Evolutionary conservation across 1,140 invertebrate species (phyloP).

Genomic region (Brachionus calyciflorus): DNA sequence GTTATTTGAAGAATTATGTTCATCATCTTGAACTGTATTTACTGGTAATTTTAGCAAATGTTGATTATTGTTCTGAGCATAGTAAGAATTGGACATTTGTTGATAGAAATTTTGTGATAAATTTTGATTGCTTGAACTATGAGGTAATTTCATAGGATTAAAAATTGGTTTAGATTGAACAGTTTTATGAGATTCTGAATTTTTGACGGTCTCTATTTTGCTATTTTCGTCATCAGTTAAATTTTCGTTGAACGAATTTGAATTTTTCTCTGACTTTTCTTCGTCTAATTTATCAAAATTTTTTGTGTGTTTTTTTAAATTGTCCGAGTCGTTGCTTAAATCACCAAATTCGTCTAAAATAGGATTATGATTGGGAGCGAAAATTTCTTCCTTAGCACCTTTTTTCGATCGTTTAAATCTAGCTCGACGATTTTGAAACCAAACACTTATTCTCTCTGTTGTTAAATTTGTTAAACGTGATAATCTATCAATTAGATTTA

Average conservation of each 20-base stretch:
- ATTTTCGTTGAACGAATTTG: conserved; percentile 30
- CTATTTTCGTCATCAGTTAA: neutral
- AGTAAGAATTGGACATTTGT: neutral
- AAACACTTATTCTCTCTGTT: conserved; percentile 29
- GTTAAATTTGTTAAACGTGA: conserved; percentile 34
- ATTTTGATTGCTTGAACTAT: neutral
- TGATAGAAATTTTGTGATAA: neutral
- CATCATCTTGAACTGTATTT: neutral
- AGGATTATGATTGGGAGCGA: neutral
- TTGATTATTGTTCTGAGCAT: too few relatives aligned
- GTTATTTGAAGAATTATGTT: neutral
- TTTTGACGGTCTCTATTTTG: neutral
- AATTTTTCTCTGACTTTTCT: neutral
- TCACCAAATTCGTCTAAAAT: neutral
- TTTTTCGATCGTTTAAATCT: conserved; percentile 45
- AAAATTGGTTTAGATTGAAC: conserved; percentile 10
- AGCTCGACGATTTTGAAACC: conserved; percentile 47
- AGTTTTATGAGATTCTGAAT: too few relatives aligned
- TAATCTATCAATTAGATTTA: conserved; percentile 32
- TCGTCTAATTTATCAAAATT: conserved; percentile 7
- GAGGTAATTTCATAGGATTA: neutral
- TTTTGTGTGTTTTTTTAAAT: neutral
- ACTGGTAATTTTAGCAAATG: too few relatives aligned
- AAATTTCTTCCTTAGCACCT: neutral
- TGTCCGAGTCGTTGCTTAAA: neutral